phyloP scores from a whole-genome alignment of 1,140 invertebrate species.

The Heliconius hermathena region DNA sequence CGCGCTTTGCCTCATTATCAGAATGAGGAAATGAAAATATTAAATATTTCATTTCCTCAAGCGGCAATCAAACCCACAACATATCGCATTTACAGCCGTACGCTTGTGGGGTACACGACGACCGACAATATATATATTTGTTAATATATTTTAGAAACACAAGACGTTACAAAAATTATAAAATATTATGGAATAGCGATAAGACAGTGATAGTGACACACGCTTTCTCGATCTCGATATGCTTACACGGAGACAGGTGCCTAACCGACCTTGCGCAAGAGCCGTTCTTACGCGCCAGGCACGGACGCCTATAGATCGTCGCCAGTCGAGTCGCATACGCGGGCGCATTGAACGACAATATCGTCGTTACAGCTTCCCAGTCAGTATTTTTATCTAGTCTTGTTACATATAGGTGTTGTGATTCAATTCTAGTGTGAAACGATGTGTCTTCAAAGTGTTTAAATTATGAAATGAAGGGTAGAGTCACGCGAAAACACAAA shows the following conservation, averaged over 20 bases:
- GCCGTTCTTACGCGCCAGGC: conserved; percentile 30
- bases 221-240: conserved; percentile 54
- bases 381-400: conserved; percentile 24
- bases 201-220: conserved; percentile 7
- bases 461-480: conserved; percentile 72
- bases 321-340: conserved; percentile 45
- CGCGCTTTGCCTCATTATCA: too few relatives aligned
- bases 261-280: conserved; percentile 58
- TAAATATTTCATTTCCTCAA: too few relatives aligned
- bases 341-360: conserved; percentile 39
- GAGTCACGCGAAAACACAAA: conserved; percentile 44
- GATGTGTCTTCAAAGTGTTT: conserved; percentile 32
- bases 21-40: too few relatives aligned
- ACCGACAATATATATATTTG: not conserved
- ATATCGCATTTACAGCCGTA: too few relatives aligned
- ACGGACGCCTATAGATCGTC: conserved; percentile 23
- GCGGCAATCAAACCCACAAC: too few relatives aligned
- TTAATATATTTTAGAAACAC: not conserved
- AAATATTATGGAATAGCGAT: conserved; percentile 8
- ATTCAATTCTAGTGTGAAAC: not conserved
- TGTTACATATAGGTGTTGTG: conserved; percentile 37
- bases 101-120: too few relatives aligned
- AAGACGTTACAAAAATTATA: conserved; percentile 1
- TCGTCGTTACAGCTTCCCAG: not conserved
- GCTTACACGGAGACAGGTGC: conserved; percentile 44